Base-by-base conservation (phyloP, 1,140 invertebrate species). In the Bombus impatiens region DNA sequence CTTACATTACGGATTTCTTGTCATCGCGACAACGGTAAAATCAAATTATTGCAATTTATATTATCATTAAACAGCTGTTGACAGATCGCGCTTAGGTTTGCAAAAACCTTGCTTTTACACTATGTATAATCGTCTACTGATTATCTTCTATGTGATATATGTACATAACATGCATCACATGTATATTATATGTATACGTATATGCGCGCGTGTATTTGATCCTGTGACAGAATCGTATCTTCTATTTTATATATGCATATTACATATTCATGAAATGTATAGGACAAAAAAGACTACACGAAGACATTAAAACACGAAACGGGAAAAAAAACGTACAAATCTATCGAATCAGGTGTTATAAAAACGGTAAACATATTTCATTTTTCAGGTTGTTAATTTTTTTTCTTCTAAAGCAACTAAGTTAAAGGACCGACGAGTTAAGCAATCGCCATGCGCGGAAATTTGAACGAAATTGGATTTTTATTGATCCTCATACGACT, bases 401-500 rank as follows among this genome's bases (percentile, higher is more conserved):
- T n/a, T n/a, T 13, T 67, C n/a, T n/a, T 32, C 13, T 53, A 32
- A 8, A 32, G 4, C 15, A 32, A 32, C 5, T 6, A 32, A 32
- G 32, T 67, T 15, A 67, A 32, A 67, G 62, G 59, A 59, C 25
- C 13, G n/a, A 32, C 6, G 3, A 35, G 15, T 35, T 2, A 3
- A 25, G 18, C 9, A 68, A 37, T 37, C 8, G 10, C 1, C 9
- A 71, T 71, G 68, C 25, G 22, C 47, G 44, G 35, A 15, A 65
- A 8, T 67, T 81, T 75, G 32, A 40, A 42, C 35, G 37, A 9
- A 12, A 22, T 42, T 74, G 82, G 75, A 53, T 70, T 59, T 25
- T 8, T 89, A 3, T 25, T 90, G 9, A 15, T 82, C 67, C 40
- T 44, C 67, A 8, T 37, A 18, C 22, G 13, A 12, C 6, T 83